A percentile compares a stretch with the other conserved stretches of the same genome.
Conservation (phyloP, 1,140 invertebrate genomes). For the Elysia chlorotica region DNA sequence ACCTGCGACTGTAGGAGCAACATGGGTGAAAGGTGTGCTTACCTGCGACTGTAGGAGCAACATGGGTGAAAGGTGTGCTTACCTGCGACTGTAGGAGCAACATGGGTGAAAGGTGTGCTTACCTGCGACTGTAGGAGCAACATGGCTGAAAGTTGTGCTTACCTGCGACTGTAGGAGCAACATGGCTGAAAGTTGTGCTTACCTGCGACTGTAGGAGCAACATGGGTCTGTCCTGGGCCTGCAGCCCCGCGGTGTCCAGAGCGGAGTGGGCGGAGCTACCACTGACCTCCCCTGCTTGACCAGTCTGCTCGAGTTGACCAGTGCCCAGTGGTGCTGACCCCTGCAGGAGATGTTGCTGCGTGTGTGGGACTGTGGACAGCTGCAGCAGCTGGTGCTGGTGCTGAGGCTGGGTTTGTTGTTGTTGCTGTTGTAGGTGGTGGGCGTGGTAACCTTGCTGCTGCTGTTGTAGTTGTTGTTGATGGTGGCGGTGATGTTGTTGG, state of each 20-base stretch:
- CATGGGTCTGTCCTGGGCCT: conserved; percentile 18
- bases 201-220: conserved; percentile 23
- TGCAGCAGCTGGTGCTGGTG: not conserved
- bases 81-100: not conserved
- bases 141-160: not conserved
- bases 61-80: not conserved
- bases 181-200: conserved; percentile 16
- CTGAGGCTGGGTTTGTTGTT: not conserved
- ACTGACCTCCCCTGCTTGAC: too few relatives aligned
- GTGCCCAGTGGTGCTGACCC: too few relatives aligned
- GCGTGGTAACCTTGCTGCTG: not conserved
- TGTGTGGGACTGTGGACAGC: too few relatives aligned
- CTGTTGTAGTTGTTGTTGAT: not conserved
- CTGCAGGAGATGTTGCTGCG: too few relatives aligned
- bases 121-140: not conserved
- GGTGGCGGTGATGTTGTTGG: not conserved
- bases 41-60: too few relatives aligned
- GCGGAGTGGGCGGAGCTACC: too few relatives aligned
- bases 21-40: too few relatives aligned
- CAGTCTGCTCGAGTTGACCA: too few relatives aligned
- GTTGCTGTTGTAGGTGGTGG: not conserved
- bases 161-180: conserved; percentile 18
- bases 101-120: not conserved
- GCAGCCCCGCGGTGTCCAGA: not conserved
- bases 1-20: too few relatives aligned